Evolutionary conservation across 2,113 vertebrate species (phyloP).

Genomic region (Orycteropus afer): DNA sequence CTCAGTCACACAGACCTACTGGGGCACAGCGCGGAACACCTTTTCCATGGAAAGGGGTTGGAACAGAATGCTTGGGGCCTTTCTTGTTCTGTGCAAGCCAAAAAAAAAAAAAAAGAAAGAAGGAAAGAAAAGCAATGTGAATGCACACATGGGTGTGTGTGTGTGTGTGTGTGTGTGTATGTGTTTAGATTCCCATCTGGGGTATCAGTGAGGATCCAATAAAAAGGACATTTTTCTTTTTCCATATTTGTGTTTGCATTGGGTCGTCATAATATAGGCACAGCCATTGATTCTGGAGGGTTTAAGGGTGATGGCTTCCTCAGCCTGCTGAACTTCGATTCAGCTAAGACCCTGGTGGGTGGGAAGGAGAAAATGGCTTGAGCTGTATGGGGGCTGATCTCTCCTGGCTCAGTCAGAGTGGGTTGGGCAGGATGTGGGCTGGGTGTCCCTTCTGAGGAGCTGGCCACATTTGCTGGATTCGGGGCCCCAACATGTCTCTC

Average conservation of each 20-base stretch:
- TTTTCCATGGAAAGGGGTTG: slow-evolving; percentile 83
- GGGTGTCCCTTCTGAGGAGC: rapidly evolving
- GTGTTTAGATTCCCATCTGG: slow-evolving; percentile 77
- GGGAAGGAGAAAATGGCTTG: background rate
- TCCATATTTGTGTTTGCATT: slow-evolving; percentile 78
- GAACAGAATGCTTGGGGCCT: slow-evolving; percentile 84
- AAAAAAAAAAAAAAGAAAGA: slow-evolving; percentile 66
- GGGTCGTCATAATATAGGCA: slow-evolving; percentile 73
- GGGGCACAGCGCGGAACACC: slow-evolving; percentile 91
- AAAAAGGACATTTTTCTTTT: slow-evolving; percentile 83
- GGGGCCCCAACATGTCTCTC: background rate
- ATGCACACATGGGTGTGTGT: background rate
- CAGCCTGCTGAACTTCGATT: background rate
- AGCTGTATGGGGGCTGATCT: background rate
- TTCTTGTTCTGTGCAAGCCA: slow-evolving; percentile 53
- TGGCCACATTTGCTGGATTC: background rate
- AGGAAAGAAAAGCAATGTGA: no score
- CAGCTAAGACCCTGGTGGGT: background rate
- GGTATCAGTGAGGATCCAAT: slow-evolving; percentile 81
- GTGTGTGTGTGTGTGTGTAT: slow-evolving; percentile 1
- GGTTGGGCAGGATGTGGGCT: background rate
- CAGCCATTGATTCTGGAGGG: slow-evolving; percentile 76
- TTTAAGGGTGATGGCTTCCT: slow-evolving; percentile 74
- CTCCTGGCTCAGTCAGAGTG: background rate
- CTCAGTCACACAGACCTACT: slow-evolving; percentile 92